These are phyloP conservation scores for Paguma larvata DNA, from an alignment of 2,797 vertebrate species.

Conservation along the genomic window DNA sequence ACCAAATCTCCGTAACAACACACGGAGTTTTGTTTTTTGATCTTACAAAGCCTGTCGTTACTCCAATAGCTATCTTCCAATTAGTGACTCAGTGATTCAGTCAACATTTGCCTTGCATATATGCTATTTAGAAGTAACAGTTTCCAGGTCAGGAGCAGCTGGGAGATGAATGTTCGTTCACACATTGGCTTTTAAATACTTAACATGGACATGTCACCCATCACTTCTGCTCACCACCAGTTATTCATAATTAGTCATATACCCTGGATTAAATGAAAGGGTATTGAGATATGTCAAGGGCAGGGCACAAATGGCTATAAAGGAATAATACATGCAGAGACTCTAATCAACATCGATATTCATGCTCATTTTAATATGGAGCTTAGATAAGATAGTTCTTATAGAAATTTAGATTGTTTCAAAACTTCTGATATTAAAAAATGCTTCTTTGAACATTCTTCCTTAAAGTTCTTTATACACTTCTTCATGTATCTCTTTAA, in stretches of 20 bases:
- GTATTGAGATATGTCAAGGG: not conserved
- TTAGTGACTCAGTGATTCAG: not conserved
- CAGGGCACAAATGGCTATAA: not conserved
- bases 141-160: not conserved
- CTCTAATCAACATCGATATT: not conserved
- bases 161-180: not conserved
- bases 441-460: not conserved
- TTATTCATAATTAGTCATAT: not conserved
- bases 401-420: not conserved
- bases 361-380: not conserved
- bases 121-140: not conserved
- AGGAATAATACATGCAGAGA: not conserved
- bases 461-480: not conserved
- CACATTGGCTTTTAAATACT: not conserved
- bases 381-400: not conserved
- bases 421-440: not conserved
- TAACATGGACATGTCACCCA: not conserved
- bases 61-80: not conserved
- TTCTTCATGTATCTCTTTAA: not conserved
- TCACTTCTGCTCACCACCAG: not conserved
- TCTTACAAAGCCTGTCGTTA: not conserved
- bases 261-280: not conserved
- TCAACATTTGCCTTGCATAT: not conserved
- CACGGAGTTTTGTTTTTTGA: not conserved
- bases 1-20: not conserved